These are phyloP conservation scores for Dromaius novaehollandiae DNA, from an alignment of 2,113 vertebrate species.

Conservation along the genomic window DNA sequence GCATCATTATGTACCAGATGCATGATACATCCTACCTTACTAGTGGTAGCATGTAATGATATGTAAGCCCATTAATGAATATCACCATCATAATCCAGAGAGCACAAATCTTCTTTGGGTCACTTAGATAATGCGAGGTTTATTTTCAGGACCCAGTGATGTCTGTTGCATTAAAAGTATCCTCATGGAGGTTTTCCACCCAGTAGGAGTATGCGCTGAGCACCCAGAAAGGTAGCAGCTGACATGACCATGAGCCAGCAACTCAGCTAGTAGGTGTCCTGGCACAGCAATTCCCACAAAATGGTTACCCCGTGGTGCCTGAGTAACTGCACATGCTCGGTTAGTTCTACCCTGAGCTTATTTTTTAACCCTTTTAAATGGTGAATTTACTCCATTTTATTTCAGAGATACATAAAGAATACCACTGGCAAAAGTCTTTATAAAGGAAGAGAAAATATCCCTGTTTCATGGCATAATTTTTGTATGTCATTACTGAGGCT, in stretches of 20 bases:
- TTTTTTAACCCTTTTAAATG: neutral
- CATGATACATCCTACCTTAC: neutral
- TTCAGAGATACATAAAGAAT: neutral
- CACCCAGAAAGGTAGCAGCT: neutral
- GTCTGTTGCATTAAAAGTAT: neutral
- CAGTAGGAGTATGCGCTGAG: accelerated
- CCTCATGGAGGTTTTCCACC: neutral
- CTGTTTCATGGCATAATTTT: neutral
- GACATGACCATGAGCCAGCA: neutral
- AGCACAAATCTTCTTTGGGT: neutral
- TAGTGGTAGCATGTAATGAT: neutral
- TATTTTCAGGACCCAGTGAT: neutral
- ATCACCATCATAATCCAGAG: neutral
- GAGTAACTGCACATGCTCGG: neutral
- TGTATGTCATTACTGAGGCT: neutral
- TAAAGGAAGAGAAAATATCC: neutral
- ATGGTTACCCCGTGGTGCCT: neutral
- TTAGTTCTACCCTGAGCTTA: neutral
- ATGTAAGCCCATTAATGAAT: neutral
- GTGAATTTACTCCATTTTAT: neutral
- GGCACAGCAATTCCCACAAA: neutral
- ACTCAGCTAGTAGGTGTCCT: neutral
- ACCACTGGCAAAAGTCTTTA: neutral
- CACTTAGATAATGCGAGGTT: neutral
- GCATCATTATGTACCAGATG: neutral